phyloP scores from a whole-genome alignment of 2,797 vertebrate genomes.

The Halcyon smyrnensis region DNA sequence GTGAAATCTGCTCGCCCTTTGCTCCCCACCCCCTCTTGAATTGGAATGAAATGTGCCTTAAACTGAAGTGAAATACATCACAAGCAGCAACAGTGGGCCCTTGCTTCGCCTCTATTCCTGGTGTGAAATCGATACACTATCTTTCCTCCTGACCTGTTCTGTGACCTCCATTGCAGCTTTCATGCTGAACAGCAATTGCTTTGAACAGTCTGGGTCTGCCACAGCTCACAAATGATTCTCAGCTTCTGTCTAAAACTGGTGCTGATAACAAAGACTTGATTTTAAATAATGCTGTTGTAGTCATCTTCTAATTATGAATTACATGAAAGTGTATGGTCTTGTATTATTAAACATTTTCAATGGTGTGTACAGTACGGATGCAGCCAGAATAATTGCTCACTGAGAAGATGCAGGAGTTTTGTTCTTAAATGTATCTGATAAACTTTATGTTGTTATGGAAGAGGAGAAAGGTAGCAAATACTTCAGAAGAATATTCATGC shows the following conservation, averaged over 20 bases:
- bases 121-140: conserved; percentile 92
- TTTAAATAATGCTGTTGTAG: conserved; percentile 80
- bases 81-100: conserved; percentile 79
- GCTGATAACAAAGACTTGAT: conserved; percentile 83
- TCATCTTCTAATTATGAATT: conserved; percentile 87
- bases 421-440: background rate
- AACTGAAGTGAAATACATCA: conserved; percentile 86
- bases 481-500: background rate
- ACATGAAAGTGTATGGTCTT: conserved; percentile 78
- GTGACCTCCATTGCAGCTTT: conserved; percentile 90
- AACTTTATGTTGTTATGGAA: conserved; percentile 39
- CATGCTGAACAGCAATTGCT: conserved; percentile 89
- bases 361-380: conserved; percentile 37
- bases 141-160: conserved; percentile 89
- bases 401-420: background rate
- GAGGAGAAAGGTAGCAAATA: background rate
- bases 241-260: conserved; percentile 82
- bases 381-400: background rate
- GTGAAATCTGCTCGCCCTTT: conserved; percentile 86
- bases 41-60: conserved; percentile 86
- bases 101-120: conserved; percentile 81
- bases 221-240: conserved; percentile 84
- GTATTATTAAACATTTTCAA: conserved; percentile 72
- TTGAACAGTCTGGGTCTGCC: conserved; percentile 86
- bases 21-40: conserved; percentile 80